Conservation (phyloP, 2,888 invertebrate species). For the Patella pellucida region DNA sequence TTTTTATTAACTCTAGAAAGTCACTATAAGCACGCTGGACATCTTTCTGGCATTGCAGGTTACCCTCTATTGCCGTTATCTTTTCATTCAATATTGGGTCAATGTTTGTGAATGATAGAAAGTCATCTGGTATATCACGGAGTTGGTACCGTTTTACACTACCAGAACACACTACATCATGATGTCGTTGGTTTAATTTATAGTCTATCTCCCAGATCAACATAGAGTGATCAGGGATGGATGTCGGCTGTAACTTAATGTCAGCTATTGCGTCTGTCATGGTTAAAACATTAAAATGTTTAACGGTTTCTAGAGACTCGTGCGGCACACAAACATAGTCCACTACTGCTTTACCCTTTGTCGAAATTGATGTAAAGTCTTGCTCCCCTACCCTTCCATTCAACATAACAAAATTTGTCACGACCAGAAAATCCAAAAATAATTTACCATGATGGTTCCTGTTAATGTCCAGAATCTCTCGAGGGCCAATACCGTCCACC, state of each 20-base stretch:
- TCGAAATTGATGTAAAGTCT: slow-evolving; percentile 6
- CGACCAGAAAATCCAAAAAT: background rate
- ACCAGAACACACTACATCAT: too few relatives aligned
- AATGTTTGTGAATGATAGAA: too few relatives aligned
- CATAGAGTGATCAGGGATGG: slow-evolving; percentile 3
- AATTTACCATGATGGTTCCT: background rate
- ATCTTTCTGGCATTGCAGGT: background rate
- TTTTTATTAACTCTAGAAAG: background rate
- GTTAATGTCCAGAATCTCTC: background rate
- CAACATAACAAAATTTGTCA: slow-evolving; percentile 1
- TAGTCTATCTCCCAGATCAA: slow-evolving; percentile 5
- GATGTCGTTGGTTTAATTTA: background rate
- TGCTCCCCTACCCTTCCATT: slow-evolving; percentile 9
- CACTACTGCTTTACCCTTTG: slow-evolving; percentile 3
- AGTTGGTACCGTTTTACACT: too few relatives aligned
- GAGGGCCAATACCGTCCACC: background rate
- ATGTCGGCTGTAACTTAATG: background rate
- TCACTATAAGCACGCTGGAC: background rate
- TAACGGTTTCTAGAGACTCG: background rate
- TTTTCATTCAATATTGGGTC: background rate
- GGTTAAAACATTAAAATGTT: background rate
- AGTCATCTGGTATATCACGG: too few relatives aligned
- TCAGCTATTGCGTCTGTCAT: slow-evolving; percentile 1
- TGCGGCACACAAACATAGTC: slow-evolving; percentile 7
- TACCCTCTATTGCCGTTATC: background rate